Base-by-base conservation (phyloP, 2,888 invertebrate genomes). In the Smittia aterrima region DNA sequence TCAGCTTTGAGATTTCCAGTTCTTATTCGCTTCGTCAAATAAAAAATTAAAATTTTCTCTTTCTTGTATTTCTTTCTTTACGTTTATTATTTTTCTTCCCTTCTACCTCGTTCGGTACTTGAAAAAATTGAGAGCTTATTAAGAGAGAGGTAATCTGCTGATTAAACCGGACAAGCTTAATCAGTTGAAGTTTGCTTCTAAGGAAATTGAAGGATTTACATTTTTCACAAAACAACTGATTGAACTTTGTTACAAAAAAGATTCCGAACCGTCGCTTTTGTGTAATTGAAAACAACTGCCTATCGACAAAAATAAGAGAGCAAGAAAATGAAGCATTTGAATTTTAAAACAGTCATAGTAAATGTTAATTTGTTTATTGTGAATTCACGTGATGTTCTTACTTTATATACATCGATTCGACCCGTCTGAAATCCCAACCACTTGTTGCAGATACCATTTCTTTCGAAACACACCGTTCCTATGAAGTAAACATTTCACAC, bases 361-460 rank as follows among this genome's bases (percentile, higher is more conserved):
- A 58, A 18, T 20, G n/a, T 18, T 58, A 18, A 18, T 58, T 9
- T 58, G 16, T 64, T 27, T 27, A 64, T 24, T 64, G n/a, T n/a
- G 16, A 64, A 64, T 64, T 64, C 64, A 64, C 64, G 27, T 64
- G 64, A 64, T 64, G 25, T 54, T 70, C n/a, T 54, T 54, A 20
- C 40, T 72, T 62, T 22, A 54, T 72, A 40, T 72, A 32, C 62
- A 72, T 54, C 58, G 13, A 66, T 38, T 58, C 64, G 27, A 64
- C 62, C 58, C 62, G 32, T 62, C 62, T 40, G 40, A 72, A 72
- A 72, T 62, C 64, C 20, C 58, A 72, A 72, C 72, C 72, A 72
- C 72, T 72, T 72, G 72, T 72, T 72, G 72, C n/a, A 64, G 11
- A 2, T 64, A 25, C 20, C 20, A 25, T 64, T 64, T 64, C 64